Evolutionary conservation across 1,140 invertebrate genomes (phyloP), one percentile per base, ranked within the genome.

Genomic region (Drosophila pseudoananassae): DNA sequence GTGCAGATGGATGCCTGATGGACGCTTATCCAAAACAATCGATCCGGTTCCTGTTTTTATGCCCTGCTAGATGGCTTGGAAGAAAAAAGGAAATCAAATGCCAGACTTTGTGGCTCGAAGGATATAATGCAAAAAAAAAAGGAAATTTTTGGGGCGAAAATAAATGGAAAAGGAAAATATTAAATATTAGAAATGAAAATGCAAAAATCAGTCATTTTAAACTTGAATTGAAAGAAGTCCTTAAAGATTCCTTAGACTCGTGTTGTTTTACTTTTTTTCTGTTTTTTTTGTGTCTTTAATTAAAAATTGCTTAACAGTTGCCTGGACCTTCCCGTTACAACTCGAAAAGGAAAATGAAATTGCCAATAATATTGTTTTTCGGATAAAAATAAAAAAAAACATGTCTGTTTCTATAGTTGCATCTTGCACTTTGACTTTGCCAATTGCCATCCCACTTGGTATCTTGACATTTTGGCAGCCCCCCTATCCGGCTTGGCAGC

Each of bases 331-430:
- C 40, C 5, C 5, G 6, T 15, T 65, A 60, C 78, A 57, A 25
- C n/a, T 15, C 49, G 47, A 36, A 60, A 15, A 60, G 14, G 20
- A 47, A 55, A 78, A 64, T 64, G n/a, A 65, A 82, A 78, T 82
- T 78, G 59, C 47, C 63, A 27, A 51, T 51, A 56, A 47, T 69
- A 55, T 68, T 5, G 45, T 8, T 10, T 12, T 31, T 25, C 60
- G 73, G 85, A 77, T 74, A 20, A 23, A 10, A 40, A 68, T 87
- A 74, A 85, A 74, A 85, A 87, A 78, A 81, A 74, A 78, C 77
- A 87, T 87, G 69, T n/a, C 0, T 61, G 46, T 54, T 78, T 70
- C 45, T 74, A 63, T 64, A 66, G 2, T 17, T 83, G 79, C 75
- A 78, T 56, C 75, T 74, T 74, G 78, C 75, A 78, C 58, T 57